Evolutionary conservation across 1,140 invertebrate genomes (phyloP).

Genomic region (Rhizoglyphus robini): DNA sequence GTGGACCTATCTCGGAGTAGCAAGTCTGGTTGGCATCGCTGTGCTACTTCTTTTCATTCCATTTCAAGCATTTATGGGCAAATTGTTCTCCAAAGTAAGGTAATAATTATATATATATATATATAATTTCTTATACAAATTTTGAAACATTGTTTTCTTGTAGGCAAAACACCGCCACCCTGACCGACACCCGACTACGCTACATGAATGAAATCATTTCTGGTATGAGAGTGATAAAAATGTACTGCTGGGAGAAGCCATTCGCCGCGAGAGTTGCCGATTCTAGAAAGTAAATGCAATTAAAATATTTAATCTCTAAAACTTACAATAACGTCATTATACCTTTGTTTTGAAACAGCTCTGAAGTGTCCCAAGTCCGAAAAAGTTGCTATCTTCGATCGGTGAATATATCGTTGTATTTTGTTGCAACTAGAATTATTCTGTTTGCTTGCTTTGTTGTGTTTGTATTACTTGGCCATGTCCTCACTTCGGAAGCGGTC

Average conservation of each 20-base stretch:
- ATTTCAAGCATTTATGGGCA: constrained; percentile 21
- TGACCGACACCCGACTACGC: constrained; percentile 66
- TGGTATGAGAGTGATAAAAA: constrained; percentile 67
- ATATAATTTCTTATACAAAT: background rate
- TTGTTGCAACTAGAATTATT: constrained; percentile 45
- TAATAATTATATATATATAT: background rate
- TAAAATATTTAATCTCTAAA: background rate
- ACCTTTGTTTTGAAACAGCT: background rate
- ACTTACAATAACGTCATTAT: background rate
- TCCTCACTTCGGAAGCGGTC: constrained; percentile 56
- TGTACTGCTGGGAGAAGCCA: constrained; percentile 64
- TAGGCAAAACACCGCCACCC: constrained; percentile 45
- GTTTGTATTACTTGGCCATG: constrained; percentile 46
- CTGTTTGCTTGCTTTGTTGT: constrained; percentile 55
- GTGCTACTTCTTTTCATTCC: constrained; percentile 22
- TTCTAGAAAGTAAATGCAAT: constrained; percentile 32
- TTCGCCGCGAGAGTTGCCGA: constrained; percentile 50
- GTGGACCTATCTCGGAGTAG: constrained; percentile 14
- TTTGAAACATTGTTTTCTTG: background rate
- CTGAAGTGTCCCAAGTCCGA: constrained; percentile 38
- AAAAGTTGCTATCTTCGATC: constrained; percentile 50
- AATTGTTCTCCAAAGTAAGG: constrained; percentile 29
- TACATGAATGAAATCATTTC: constrained; percentile 79
- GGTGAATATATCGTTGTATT: constrained; percentile 40
- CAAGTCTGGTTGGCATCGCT: constrained; percentile 16